Evolutionary conservation across 1,140 invertebrate species (phyloP), one percentile per base, ranked within the genome.

Genomic region (Centruroides vittatus): DNA sequence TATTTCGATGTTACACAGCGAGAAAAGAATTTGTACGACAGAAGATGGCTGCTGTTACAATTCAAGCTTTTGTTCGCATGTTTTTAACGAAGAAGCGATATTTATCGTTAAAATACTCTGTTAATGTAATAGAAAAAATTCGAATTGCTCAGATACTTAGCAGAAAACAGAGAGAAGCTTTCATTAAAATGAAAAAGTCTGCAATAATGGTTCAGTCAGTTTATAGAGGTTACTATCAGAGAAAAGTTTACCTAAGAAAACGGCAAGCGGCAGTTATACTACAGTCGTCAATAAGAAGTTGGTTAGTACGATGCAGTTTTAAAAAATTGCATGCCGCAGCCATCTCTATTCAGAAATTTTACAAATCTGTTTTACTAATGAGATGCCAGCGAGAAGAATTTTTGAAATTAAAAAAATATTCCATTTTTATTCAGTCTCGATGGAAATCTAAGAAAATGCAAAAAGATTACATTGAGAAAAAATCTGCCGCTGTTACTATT

Each of bases 341-440:
- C n/a, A 54, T 66, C 23, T 23, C 35, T 12, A 58, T 67, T n/a
- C 65, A 65, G 51, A 48, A 48, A 10, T 9, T 9, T 50, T 64
- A 50, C 8, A 60, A 63, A 57, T 23, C 23, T 47, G 49, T 55
- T 50, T 41, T 57, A 48, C 13, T 55, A 13, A 41, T 54, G 46
- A 56, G 51, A 35, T 50, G 52, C 23, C 46, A 49, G 23, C 35
- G 57, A 23, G 54, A 60, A 56, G 35, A 36, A n/a, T 66, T 55
- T 41, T 53, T 48, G n/a, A 57, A 49, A 47, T 8, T 50, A 10
- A 62, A 53, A 34, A 58, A 53, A 47, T 48, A 61, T 35, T 53
- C 63, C 47, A 57, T 65, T 49, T 46, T 58, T 11, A 67, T 71
- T 55, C 69, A 70, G 51, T 41, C 53, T 47, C 6, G 9, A 13